Conservation (phyloP, 2,888 invertebrate species). For the Platerodrilus igneus region DNA sequence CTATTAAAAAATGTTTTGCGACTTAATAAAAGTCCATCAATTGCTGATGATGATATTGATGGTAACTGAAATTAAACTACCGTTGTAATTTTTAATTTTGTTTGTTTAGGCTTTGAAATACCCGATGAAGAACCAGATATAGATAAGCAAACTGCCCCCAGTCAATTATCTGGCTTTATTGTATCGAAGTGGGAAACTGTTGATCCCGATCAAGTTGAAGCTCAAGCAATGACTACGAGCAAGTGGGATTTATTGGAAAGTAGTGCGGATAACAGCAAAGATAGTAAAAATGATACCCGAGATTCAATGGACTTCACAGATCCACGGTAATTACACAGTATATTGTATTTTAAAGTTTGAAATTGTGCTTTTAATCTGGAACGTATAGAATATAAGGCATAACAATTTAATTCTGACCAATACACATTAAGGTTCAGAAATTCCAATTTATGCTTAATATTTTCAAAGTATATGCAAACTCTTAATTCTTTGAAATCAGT, state of each 20-base stretch:
- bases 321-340: conserved; percentile 39
- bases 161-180: conserved; percentile 67
- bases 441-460: no score
- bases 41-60: conserved; percentile 59
- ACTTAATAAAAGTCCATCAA: conserved; percentile 42
- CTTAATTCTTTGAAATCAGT: no score
- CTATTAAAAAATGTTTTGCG: conserved; percentile 67
- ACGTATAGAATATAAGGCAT: no score
- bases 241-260: conserved; percentile 79
- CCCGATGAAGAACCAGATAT: conserved; percentile 22
- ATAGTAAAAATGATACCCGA: conserved; percentile 43
- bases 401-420: no score
- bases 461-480: no score
- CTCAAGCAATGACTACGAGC: conserved; percentile 79
- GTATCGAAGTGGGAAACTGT: conserved; percentile 97
- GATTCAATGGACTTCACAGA: conserved; percentile 46
- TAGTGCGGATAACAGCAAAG: conserved; percentile 44
- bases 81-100: conserved; percentile 8
- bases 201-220: conserved; percentile 78
- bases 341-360: no score
- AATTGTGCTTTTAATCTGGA: no score
- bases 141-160: conserved; percentile 39
- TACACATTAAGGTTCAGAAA: no score
- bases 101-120: conserved; percentile 16
- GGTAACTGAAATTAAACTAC: conserved; percentile 48